A percentile compares a stretch with the other conserved stretches of the same genome.
Evolutionary conservation across 2,113 vertebrate genomes (phyloP).

Genomic region (Xenopus borealis): DNA sequence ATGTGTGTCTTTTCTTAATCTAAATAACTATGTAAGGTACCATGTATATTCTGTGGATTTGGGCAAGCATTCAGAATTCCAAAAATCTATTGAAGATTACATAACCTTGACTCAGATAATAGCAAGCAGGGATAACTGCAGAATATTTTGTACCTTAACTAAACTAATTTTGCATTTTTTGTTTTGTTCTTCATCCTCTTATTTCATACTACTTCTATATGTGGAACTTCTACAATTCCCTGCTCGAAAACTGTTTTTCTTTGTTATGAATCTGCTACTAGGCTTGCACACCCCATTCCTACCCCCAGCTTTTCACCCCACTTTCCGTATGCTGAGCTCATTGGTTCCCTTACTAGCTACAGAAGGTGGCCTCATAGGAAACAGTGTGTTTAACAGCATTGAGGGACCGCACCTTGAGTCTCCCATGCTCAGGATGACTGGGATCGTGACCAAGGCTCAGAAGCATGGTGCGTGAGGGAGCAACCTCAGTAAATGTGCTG

Average conservation of each 20-base stretch:
- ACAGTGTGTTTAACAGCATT: slow-evolving; percentile 51
- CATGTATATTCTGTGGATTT: too few relatives aligned
- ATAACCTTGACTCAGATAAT: too few relatives aligned
- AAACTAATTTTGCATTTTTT: background rate
- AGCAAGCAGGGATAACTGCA: too few relatives aligned
- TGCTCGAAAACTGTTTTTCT: background rate
- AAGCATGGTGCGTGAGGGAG: slow-evolving; percentile 71
- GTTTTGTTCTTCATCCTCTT: slow-evolving; percentile 8
- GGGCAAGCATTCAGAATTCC: too few relatives aligned
- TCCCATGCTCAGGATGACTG: slow-evolving; percentile 62
- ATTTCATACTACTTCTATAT: background rate
- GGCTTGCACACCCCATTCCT: slow-evolving; percentile 41
- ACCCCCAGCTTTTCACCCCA: slow-evolving; percentile 51
- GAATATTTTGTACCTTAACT: background rate
- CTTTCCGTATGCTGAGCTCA: slow-evolving; percentile 35
- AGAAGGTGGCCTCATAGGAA: slow-evolving; percentile 15
- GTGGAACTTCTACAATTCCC: background rate
- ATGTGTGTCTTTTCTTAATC: too few relatives aligned
- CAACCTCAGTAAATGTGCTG: background rate
- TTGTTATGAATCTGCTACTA: background rate
- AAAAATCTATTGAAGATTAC: too few relatives aligned
- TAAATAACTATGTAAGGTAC: too few relatives aligned
- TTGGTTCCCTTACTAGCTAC: slow-evolving; percentile 32
- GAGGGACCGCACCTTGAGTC: slow-evolving; percentile 60
- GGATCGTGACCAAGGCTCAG: slow-evolving; percentile 78